Percentiles rank a stretch among this genome's conserved stretches.
Evolutionary conservation across 2,797 vertebrate species (phyloP).

Genomic region (Sphenopsis melanotis): DNA sequence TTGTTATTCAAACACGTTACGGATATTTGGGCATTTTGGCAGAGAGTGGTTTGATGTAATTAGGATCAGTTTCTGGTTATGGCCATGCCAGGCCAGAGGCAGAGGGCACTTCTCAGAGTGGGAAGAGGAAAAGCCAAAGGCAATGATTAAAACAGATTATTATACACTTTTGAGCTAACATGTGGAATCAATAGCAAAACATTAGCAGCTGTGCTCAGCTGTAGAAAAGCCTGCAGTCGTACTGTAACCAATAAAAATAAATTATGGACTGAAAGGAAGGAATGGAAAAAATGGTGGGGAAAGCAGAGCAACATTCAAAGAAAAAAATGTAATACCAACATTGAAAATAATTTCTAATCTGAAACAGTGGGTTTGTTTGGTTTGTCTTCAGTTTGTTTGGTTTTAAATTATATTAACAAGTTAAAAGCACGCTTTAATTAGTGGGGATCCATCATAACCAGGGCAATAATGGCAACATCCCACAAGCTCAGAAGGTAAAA

Average conservation of each 20-base stretch:
- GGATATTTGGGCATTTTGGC: slow-evolving; percentile 66
- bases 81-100: slow-evolving; percentile 68
- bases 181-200: slow-evolving; percentile 79
- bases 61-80: slow-evolving; percentile 74
- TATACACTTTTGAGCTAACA: slow-evolving; percentile 73
- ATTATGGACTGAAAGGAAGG: slow-evolving; percentile 67
- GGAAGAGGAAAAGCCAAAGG: slow-evolving; percentile 77
- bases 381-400: background rate
- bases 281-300: slow-evolving; percentile 47
- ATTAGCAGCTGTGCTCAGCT: slow-evolving; percentile 73
- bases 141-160: slow-evolving; percentile 74
- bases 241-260: slow-evolving; percentile 77
- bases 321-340: slow-evolving; percentile 15
- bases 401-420: background rate
- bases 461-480: background rate
- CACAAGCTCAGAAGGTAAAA: background rate
- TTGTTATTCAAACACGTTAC: slow-evolving; percentile 63
- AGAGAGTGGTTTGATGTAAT: slow-evolving; percentile 66
- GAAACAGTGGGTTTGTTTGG: background rate
- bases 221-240: slow-evolving; percentile 67
- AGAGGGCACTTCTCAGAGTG: slow-evolving; percentile 65
- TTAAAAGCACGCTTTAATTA: background rate
- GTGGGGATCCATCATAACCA: background rate
- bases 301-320: slow-evolving; percentile 27
- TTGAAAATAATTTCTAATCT: slow-evolving; percentile 21